Evolutionary conservation across 2,888 invertebrate genomes (phyloP), one percentile per base, ranked within the genome.

Genomic region (Pinctada fucata): DNA sequence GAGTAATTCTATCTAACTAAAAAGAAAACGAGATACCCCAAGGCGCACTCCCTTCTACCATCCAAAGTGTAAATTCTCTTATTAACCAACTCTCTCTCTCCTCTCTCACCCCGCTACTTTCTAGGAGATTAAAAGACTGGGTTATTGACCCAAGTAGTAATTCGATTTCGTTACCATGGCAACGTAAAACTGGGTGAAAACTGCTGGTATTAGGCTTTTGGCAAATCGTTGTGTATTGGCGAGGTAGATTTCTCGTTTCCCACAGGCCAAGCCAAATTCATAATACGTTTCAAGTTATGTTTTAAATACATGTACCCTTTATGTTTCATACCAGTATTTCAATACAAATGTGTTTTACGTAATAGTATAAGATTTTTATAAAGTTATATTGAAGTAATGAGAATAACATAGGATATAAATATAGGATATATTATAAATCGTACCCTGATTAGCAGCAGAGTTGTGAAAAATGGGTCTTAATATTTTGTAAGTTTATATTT

Each of bases 111-210:
- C 31, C 31, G 31, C 31, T 10, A 58, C 58, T 58, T 58, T 58
- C 58, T 58, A 6, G 58, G 58, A 6, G 58, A 58, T 6, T 31
- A 31, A 31, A 31, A 31, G 31, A 31, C 31, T 31, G 31, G 31
- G 31, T 31, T 58, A 58, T 58, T 58, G 58, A 58, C 58, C 58
- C 58, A 58, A 58, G 58, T 13, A 58, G 58, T 58, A 72, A 72
- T 72, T 72, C 72, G 45, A 72, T 72, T 52, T 31, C 50, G 72
- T 72, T 52, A 16, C 72, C 72, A 72, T 72, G 58, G 58, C 72
- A 72, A 72, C 52, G 72, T 52, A 72, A 72, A 52, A 52, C 16
- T 51, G 72, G 72, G 69, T 69, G 52, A 58, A 72, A 72, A 69
- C 58, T 58, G 58, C 58, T 58, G 58, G 58, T 58, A 58, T 58